Base-by-base conservation (phyloP, 2,113 vertebrate genomes). In the Pelvicachromis taeniatus region DNA sequence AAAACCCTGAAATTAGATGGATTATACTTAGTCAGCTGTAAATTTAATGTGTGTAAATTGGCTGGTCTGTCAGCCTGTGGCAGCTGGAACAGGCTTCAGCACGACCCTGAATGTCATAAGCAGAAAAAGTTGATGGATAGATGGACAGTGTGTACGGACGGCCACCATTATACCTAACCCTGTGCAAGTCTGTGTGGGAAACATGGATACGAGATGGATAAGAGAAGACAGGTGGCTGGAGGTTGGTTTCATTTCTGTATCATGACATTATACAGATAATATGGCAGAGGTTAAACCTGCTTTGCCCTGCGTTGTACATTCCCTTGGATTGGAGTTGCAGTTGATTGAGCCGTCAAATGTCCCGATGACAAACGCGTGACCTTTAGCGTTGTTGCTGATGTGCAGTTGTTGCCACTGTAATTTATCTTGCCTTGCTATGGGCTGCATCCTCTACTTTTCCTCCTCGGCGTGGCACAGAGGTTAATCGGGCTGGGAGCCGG, bases 321-420 rank as follows among this genome's bases (percentile, higher is more conserved):
- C 14, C 38, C 40, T 31, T 6, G 38, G 55, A 77, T 21, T 61
- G 40, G 26, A 40, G 7, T 26, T 59, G 23, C 26, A 33, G 23
- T 23, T 73, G 77, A 86, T 87, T 78, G 83, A 89, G 84, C 17
- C 35, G 31, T 88, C 70, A 83, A 14, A 50, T 53, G 21, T 42
- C 53, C 53, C 12, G 45, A 42, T 58, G 59, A 81, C 78, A 54
- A 61, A n/a, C 1, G 0, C n/a, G 31, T 5, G 83, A 83, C 85
- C 82, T 78, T 19, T 33, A 31, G 73, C 80, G 45, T 48, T 7
- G n/a, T 45, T 77, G 73, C 65, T 86, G 55, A 81, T 84, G 78
- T 86, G 83, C 84, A 86, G 87, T 89, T 93, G 90, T 87, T 87
- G 87, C 31, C 48, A 3, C 77, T 65, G 87, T 84, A 82, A 90